phyloP scores from a whole-genome alignment of 2,888 invertebrate species.

The Elysia crispata region DNA sequence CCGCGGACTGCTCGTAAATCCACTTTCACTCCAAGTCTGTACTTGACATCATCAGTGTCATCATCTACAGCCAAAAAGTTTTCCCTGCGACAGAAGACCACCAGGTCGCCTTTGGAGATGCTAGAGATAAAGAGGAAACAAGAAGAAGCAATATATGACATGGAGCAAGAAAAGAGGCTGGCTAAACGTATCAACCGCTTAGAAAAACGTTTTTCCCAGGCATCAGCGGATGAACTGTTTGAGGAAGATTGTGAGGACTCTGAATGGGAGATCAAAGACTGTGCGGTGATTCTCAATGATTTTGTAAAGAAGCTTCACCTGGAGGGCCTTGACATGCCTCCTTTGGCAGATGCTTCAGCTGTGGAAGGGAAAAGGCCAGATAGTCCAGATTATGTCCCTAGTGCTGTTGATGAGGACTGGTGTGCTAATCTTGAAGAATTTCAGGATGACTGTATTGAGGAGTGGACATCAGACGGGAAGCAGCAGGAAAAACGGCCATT shows the following conservation, averaged over 20 bases:
- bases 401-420: conserved; percentile 46
- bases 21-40: background rate
- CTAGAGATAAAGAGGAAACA: conserved; percentile 67
- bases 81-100: conserved; percentile 65
- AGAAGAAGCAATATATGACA: conserved; percentile 65
- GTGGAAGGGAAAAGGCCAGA: background rate
- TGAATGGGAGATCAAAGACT: conserved; percentile 55
- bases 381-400: conserved; percentile 33
- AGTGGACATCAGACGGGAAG: conserved; percentile 11
- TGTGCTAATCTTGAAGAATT: conserved; percentile 42
- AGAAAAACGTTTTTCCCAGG: conserved; percentile 36
- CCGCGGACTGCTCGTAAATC: conserved; percentile 25
- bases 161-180: conserved; percentile 61
- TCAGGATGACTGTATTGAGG: conserved; percentile 39
- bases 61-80: conserved; percentile 51
- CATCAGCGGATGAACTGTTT: conserved; percentile 27
- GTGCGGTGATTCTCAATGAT: conserved; percentile 63
- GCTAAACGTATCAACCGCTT: conserved; percentile 38
- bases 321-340: conserved; percentile 47
- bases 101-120: conserved; percentile 69
- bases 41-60: background rate
- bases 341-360: background rate
- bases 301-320: conserved; percentile 66
- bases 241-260: background rate
- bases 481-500: conserved; percentile 27